Evolutionary conservation across 2,113 vertebrate genomes (phyloP).

Genomic region (Hiodon alosoides): DNA sequence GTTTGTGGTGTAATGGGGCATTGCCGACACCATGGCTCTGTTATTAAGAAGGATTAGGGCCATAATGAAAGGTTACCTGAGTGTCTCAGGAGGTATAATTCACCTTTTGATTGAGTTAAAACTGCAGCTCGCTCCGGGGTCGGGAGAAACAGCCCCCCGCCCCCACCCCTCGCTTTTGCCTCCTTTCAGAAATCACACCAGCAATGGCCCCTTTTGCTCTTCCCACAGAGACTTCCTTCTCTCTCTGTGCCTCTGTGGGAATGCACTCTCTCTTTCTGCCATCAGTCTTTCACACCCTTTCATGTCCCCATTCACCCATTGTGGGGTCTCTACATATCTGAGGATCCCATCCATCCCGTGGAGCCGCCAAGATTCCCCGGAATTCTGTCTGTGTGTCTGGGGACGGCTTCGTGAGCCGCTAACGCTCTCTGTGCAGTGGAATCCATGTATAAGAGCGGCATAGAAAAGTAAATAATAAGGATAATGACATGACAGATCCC

Average conservation of each 20-base stretch:
- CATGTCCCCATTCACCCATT: slow-evolving; percentile 72
- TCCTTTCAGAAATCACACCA: background rate
- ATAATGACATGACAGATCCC: slow-evolving; percentile 40
- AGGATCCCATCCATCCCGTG: slow-evolving; percentile 65
- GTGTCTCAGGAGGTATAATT: slow-evolving; percentile 58
- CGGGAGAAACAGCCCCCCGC: background rate
- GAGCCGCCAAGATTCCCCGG: slow-evolving; percentile 66
- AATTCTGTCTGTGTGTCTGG: slow-evolving; percentile 53
- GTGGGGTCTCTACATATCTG: slow-evolving; percentile 56
- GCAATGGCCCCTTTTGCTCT: slow-evolving; percentile 35
- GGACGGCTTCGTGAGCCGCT: slow-evolving; percentile 40
- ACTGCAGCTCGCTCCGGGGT: slow-evolving; percentile 30
- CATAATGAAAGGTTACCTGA: slow-evolving; percentile 68
- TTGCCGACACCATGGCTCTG: slow-evolving; percentile 51
- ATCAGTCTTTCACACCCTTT: slow-evolving; percentile 70
- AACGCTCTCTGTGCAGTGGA: slow-evolving; percentile 33
- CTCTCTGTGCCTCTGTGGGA: slow-evolving; percentile 54
- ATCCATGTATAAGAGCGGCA: background rate
- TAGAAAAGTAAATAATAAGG: slow-evolving; percentile 46
- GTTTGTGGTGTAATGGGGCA: slow-evolving; percentile 58
- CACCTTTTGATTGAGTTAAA: slow-evolving; percentile 63
- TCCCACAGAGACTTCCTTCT: slow-evolving; percentile 47
- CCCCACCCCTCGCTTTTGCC: background rate
- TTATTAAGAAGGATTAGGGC: slow-evolving; percentile 65
- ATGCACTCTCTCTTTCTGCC: slow-evolving; percentile 65